These are phyloP conservation scores for Cynaeus angustus DNA, from an alignment of 2,888 invertebrate species.

Conservation along the genomic window DNA sequence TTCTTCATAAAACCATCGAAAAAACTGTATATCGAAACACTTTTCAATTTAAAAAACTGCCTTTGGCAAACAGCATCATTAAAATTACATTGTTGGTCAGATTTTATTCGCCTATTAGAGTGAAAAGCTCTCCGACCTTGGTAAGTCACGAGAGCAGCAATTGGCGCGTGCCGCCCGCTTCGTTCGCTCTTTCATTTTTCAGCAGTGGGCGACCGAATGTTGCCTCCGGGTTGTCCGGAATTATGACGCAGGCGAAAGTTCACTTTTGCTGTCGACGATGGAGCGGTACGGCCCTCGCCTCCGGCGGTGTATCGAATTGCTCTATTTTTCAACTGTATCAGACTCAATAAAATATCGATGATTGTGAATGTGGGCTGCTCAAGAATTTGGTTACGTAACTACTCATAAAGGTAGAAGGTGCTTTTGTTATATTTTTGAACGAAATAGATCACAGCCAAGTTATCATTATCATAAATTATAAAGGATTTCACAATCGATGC, in stretches of 20 bases:
- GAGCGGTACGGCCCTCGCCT: conserved; percentile 49
- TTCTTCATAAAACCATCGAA: too few species aligned
- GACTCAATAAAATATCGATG: conserved; percentile 25
- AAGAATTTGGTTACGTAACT: conserved; percentile 24
- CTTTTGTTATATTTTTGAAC: conserved; percentile 22
- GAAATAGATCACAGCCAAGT: conserved; percentile 26
- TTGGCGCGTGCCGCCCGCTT: conserved; percentile 45
- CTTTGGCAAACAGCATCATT: too few species aligned
- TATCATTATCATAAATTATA: conserved; percentile 42
- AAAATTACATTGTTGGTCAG: not conserved
- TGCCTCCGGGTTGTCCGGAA: conserved; percentile 41
- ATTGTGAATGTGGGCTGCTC: conserved; percentile 14
- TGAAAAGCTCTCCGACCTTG: conserved; percentile 37
- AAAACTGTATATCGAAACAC: too few species aligned
- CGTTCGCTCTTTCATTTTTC: conserved; percentile 33
- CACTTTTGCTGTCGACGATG: conserved; percentile 47
- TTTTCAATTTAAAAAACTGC: too few species aligned
- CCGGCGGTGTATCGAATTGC: conserved; percentile 9
- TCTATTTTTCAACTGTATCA: conserved; percentile 10
- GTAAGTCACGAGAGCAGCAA: conserved; percentile 37
- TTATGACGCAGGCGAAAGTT: conserved; percentile 48
- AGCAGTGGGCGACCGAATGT: conserved; percentile 16
- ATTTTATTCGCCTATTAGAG: not conserved
- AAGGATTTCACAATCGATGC: conserved; percentile 23
- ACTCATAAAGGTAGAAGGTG: conserved; percentile 10